Conservation (phyloP, 1,140 invertebrate species). For the Calliphora vicina region DNA sequence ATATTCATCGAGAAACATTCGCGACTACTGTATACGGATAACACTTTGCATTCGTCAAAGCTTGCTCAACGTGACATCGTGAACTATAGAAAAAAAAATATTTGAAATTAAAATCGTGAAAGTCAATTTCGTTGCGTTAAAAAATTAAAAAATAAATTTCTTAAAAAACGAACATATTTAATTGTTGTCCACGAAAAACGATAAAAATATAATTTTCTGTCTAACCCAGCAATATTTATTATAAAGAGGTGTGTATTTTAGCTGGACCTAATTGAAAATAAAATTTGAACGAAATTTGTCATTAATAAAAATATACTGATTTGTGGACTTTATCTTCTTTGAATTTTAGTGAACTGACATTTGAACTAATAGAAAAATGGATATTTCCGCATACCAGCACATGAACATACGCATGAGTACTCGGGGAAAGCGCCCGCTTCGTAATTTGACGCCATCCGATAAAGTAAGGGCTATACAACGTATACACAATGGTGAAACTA, state of each 20-base stretch:
- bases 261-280: not conserved
- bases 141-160: too few species aligned
- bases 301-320: not conserved
- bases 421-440: conserved; percentile 72
- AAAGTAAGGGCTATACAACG: conserved; percentile 78
- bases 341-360: not conserved
- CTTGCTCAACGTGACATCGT: not conserved
- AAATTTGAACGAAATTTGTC: not conserved
- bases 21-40: not conserved
- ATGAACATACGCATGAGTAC: conserved; percentile 42
- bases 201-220: too few species aligned
- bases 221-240: not conserved
- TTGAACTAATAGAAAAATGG: conserved; percentile 17
- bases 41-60: not conserved
- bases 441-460: conserved; percentile 72
- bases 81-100: not conserved
- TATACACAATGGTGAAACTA: conserved; percentile 79
- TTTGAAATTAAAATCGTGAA: not conserved
- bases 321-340: not conserved
- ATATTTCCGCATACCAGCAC: conserved; percentile 38
- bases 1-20: not conserved
- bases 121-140: not conserved
- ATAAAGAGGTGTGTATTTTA: not conserved
- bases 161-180: too few species aligned
- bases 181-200: too few species aligned